Conservation (phyloP, 1,140 invertebrate species). For the Tetramorium alpestre region DNA sequence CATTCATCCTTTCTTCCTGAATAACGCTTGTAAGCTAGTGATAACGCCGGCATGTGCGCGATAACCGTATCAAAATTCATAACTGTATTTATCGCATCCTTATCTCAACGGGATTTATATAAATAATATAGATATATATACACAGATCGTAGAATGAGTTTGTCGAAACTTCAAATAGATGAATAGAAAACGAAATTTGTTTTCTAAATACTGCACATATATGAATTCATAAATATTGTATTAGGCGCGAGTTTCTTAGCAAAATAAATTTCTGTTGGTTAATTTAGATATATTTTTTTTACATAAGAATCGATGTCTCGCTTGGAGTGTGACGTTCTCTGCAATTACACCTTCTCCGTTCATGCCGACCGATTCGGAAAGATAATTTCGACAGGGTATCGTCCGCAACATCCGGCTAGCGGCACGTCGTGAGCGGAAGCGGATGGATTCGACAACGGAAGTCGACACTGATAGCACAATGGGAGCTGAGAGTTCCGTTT, state of each 20-base stretch:
- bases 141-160: background rate
- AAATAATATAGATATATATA: background rate
- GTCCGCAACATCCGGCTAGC: constrained; percentile 24
- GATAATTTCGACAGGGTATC: constrained; percentile 20
- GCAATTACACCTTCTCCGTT: background rate
- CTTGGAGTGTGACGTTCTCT: background rate
- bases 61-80: background rate
- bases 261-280: background rate
- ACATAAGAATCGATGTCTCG: background rate
- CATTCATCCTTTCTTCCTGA: constrained; percentile 23
- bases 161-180: background rate
- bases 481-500: background rate
- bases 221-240: too few relatives aligned
- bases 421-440: constrained; percentile 72
- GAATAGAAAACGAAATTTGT: background rate
- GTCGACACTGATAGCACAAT: constrained; percentile 60
- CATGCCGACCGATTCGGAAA: background rate
- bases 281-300: background rate
- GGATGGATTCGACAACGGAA: constrained; percentile 72
- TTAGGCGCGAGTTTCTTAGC: background rate
- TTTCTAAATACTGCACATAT: background rate
- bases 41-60: constrained; percentile 16
- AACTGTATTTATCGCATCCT: background rate
- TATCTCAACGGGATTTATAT: background rate
- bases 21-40: background rate